phyloP scores from a whole-genome alignment of 1,140 invertebrate genomes.

The Drosophila eugracilis region DNA sequence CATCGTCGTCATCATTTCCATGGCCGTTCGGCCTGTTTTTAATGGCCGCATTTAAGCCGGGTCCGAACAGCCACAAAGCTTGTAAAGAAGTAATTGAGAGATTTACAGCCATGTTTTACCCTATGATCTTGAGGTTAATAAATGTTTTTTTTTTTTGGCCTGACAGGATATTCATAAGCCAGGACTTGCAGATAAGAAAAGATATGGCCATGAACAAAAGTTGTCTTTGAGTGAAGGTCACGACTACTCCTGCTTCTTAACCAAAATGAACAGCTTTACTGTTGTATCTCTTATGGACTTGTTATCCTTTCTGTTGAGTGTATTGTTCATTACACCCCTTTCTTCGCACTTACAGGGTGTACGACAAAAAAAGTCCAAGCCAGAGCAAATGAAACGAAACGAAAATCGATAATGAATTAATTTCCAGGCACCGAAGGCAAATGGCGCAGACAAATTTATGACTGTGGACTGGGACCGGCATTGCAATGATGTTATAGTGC shows the following conservation, averaged over 20 bases:
- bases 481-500: constrained; percentile 19
- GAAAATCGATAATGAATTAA: constrained; percentile 80
- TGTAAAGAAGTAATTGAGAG: constrained; percentile 12
- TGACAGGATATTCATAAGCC: background rate
- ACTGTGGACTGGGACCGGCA: constrained; percentile 39
- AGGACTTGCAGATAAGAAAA: too few species aligned
- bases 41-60: constrained; percentile 62
- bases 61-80: constrained; percentile 3
- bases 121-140: background rate
- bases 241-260: too few species aligned
- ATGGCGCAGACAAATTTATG: constrained; percentile 74
- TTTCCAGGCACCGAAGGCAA: constrained; percentile 59
- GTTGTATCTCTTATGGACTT: background rate
- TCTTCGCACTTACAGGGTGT: constrained; percentile 11
- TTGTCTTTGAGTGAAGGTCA: too few species aligned
- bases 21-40: constrained; percentile 43
- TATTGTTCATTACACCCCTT: background rate
- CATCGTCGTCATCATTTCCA: constrained; percentile 9
- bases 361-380: constrained; percentile 1
- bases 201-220: too few species aligned
- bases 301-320: background rate
- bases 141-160: too few species aligned
- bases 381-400: constrained; percentile 53
- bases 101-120: constrained; percentile 16
- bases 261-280: too few species aligned